phyloP scores from a whole-genome alignment of 2,888 invertebrate genomes.

The Cheilosia pagana region DNA sequence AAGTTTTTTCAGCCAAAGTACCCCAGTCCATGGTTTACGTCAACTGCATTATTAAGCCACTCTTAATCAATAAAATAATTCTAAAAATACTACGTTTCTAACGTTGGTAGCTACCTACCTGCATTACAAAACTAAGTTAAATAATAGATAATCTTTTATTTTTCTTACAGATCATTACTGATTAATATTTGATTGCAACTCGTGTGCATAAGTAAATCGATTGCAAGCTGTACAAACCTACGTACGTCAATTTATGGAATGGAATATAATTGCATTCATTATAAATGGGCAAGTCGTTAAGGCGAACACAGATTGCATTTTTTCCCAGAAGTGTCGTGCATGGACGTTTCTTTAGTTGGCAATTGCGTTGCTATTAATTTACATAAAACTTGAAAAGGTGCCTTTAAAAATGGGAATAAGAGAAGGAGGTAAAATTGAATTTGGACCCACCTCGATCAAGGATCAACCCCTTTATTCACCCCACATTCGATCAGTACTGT shows the following conservation, averaged over 20 bases:
- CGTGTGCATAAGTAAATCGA: conserved; percentile 12
- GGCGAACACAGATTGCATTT: conserved; percentile 1
- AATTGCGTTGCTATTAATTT: neutral
- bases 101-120: neutral
- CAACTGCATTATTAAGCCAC: neutral
- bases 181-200: neutral
- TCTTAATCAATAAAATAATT: neutral
- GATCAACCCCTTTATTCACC: too few relatives aligned
- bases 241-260: conserved; percentile 7
- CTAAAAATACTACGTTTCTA: neutral
- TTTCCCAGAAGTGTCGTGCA: conserved; percentile 2
- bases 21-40: neutral
- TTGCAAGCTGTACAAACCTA: neutral
- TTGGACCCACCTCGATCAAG: too few relatives aligned
- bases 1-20: too few relatives aligned
- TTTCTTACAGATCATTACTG: neutral
- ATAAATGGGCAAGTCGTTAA: conserved; percentile 9
- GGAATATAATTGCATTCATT: conserved; percentile 13
- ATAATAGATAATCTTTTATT: neutral
- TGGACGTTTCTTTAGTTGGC: neutral
- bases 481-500: too few relatives aligned
- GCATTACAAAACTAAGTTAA: neutral
- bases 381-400: too few relatives aligned
- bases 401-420: too few relatives aligned
- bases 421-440: too few relatives aligned